Evolutionary conservation across 2,113 vertebrate genomes (phyloP).

Genomic region (Rhinopomastus cyanomelas): DNA sequence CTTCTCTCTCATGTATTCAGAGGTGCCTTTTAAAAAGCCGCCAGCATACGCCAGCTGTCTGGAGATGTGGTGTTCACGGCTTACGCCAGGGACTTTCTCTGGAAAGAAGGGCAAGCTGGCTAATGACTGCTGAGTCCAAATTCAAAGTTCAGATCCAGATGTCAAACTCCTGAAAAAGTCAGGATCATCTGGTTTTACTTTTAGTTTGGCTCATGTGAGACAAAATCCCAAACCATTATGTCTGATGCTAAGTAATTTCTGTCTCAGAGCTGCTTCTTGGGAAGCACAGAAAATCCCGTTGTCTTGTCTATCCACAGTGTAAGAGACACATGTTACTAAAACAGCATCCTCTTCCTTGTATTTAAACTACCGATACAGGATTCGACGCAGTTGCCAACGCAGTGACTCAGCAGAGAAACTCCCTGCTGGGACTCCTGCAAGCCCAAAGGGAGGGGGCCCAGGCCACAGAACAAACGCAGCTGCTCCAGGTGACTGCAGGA

Average conservation of each 20-base stretch:
- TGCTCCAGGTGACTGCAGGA: not conserved
- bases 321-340: not conserved
- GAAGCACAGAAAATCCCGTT: not conserved
- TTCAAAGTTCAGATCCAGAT: not conserved
- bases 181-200: not conserved
- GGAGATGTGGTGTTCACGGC: not conserved
- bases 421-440: not conserved
- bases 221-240: not conserved
- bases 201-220: not conserved
- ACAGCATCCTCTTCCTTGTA: not conserved
- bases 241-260: not conserved
- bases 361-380: not conserved
- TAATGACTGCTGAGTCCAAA: not conserved
- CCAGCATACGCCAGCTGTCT: accelerated
- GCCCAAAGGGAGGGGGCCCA: accelerated
- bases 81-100: not conserved
- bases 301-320: not conserved
- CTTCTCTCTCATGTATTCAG: not conserved
- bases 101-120: not conserved
- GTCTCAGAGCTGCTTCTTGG: not conserved
- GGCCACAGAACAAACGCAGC: not conserved
- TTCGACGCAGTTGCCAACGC: not conserved
- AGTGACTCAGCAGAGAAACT: conserved; percentile 15
- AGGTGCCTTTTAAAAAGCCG: not conserved
- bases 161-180: not conserved